phyloP scores from a whole-genome alignment of 2,888 invertebrate species.

The Melinaea marsaeus region DNA sequence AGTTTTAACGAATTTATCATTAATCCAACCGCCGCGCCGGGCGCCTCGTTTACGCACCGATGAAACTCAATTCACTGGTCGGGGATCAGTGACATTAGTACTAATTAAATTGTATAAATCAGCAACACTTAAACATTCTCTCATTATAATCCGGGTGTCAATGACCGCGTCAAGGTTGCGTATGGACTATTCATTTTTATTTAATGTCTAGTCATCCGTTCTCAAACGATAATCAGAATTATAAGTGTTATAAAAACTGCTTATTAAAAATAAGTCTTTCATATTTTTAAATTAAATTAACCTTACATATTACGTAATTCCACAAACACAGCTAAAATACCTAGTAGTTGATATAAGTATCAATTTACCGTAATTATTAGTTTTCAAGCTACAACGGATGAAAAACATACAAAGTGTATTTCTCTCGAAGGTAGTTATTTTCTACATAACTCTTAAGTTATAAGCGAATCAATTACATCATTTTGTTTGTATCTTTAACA shows the following conservation, averaged over 20 bases:
- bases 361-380: conserved; percentile 51
- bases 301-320: too few species aligned
- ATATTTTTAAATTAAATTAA: too few species aligned
- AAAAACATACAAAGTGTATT: conserved; percentile 60
- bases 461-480: background rate
- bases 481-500: too few species aligned
- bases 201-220: background rate
- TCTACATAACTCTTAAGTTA: conserved; percentile 27
- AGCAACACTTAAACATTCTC: conserved; percentile 19
- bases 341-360: conserved; percentile 20
- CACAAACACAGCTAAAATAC: background rate
- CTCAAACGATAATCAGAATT: background rate
- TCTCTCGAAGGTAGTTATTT: conserved; percentile 42
- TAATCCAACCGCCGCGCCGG: background rate
- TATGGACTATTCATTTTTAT: background rate
- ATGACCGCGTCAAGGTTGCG: conserved; percentile 1
- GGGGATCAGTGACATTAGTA: conserved; percentile 39
- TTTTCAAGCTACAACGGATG: conserved; percentile 50
- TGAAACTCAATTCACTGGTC: conserved; percentile 12
- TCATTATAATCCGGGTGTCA: conserved; percentile 15
- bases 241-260: too few species aligned
- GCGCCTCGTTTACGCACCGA: conserved; percentile 12
- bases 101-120: conserved; percentile 22
- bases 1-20: conserved; percentile 62
- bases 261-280: too few species aligned